Percentiles rank a stretch among this genome's conserved stretches.
Conservation (phyloP, 2,888 invertebrate species). For the Hemaris fuciformis region DNA sequence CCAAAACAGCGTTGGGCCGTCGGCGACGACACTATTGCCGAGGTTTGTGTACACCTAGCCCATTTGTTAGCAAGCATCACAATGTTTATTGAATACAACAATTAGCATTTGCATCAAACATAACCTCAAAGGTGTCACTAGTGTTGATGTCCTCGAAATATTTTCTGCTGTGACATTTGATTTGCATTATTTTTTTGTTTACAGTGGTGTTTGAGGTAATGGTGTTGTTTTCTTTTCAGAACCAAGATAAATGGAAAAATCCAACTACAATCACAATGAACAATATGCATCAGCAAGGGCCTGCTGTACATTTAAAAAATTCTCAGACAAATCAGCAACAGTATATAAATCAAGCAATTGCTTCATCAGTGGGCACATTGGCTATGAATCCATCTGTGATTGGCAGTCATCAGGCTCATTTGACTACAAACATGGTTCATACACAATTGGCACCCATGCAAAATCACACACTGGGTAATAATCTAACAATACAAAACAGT, state of each 20-base stretch:
- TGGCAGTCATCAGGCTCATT: conserved; percentile 72
- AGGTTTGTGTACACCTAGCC: conserved; percentile 82
- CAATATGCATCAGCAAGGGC: conserved; percentile 81
- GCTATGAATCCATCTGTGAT: conserved; percentile 75
- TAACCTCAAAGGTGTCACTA: conserved; percentile 31
- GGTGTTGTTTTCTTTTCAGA: conserved; percentile 78
- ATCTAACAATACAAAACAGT: conserved; percentile 69
- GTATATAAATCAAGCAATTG: conserved; percentile 72
- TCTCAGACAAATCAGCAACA: conserved; percentile 79
- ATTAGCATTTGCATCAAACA: conserved; percentile 26
- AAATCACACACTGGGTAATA: conserved; percentile 72
- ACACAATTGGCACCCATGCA: conserved; percentile 79
- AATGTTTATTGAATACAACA: neutral
- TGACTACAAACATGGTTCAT: conserved; percentile 77
- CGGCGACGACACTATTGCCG: conserved; percentile 93
- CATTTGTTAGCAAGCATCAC: neutral
- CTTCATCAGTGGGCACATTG: conserved; percentile 72
- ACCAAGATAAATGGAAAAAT: conserved; percentile 93
- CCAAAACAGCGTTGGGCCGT: conserved; percentile 93
- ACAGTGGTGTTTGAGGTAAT: neutral
- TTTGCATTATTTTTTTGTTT: neutral
- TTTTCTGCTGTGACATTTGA: neutral
- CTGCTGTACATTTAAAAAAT: conserved; percentile 71
- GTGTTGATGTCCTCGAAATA: neutral
- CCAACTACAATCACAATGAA: conserved; percentile 82